Evolutionary conservation across 2,113 vertebrate genomes (phyloP), one percentile per base, ranked within the genome.

Genomic region (Megaptera novaeangliae): DNA sequence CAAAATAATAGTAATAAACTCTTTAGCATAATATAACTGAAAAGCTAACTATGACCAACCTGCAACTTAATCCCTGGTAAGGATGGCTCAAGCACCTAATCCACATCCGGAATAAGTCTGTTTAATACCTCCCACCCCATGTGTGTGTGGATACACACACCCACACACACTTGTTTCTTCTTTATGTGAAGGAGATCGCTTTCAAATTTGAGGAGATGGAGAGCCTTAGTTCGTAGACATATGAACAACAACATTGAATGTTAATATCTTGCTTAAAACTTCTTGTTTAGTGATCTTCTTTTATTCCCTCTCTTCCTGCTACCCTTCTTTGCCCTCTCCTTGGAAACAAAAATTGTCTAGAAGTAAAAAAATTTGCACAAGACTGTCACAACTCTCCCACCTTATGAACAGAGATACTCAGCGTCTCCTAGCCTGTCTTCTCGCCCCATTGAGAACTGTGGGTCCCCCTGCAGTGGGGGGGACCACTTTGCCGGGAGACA

Each of bases 311-410:
- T 44, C 5, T 20, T 80, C 3, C 64, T 49, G 23, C 18, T 57
- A 27, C 2, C 11, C 11, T 74, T 75, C 61, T 69, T 41, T 75
- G 21, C 10, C 44, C 39, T 94, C n/a, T 93, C 5, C 77, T 84
- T 52, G 64, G n/a, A 90, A 95, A 94, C 1, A 90, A 75, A 80
- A 92, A 71, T 27, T 7, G 55, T 64, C 17, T 41, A 59, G 34
- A 92, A 90, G 80, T 88, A 80, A 74, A 90, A 90, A 91, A 92
- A 34, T 49, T 69, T 83, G 21, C 27, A 59, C 13, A 6, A 3
- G 46, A 6, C 8, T n/a, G 39, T 13, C 20, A 83, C 6, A 77
- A 34, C 11, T 8, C 1, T 49, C 46, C 15, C 44, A 27, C 61
- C 71, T 92, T 93, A 81, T 59, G n/a, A 75, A 90, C 15, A 88